phyloP scores from a whole-genome alignment of 2,113 vertebrate genomes.

The Emydura subglobosa region DNA sequence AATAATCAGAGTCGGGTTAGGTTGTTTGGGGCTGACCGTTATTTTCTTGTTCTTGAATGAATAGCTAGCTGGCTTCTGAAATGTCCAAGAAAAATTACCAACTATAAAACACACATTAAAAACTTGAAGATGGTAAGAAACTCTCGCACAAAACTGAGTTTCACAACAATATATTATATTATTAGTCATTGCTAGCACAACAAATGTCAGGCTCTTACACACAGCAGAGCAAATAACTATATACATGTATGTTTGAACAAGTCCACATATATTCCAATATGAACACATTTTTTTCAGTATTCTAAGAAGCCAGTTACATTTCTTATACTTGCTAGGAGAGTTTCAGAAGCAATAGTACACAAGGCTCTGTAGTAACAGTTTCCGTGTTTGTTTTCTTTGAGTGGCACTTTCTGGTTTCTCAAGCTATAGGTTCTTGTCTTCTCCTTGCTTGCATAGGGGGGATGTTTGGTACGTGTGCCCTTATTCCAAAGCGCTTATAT shows the following conservation, averaged over 20 bases:
- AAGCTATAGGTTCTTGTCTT: constrained; percentile 31
- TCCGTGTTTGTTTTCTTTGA: constrained; percentile 3
- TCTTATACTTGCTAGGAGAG: not conserved
- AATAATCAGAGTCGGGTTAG: constrained; percentile 45
- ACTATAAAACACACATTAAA: no score
- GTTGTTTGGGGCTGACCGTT: constrained; percentile 31
- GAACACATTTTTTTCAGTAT: not conserved
- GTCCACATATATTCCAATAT: not conserved
- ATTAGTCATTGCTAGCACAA: not conserved
- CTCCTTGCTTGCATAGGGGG: not conserved
- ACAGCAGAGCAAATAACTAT: not conserved
- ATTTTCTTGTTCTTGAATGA: constrained; percentile 38
- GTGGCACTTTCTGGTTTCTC: constrained; percentile 1
- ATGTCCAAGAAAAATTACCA: not conserved
- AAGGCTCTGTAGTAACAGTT: not conserved
- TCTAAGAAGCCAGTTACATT: constrained; percentile 36
- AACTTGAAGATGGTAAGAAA: not conserved
- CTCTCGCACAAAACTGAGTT: not conserved
- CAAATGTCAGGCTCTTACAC: not conserved
- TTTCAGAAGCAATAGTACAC: constrained; percentile 25
- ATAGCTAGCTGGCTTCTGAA: constrained; percentile 13
- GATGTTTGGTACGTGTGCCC: not conserved
- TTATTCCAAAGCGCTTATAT: not conserved
- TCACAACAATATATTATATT: not conserved
- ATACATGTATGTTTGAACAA: not conserved